Conservation (phyloP, 2,113 vertebrate species). For the Grammomys surdaster region DNA sequence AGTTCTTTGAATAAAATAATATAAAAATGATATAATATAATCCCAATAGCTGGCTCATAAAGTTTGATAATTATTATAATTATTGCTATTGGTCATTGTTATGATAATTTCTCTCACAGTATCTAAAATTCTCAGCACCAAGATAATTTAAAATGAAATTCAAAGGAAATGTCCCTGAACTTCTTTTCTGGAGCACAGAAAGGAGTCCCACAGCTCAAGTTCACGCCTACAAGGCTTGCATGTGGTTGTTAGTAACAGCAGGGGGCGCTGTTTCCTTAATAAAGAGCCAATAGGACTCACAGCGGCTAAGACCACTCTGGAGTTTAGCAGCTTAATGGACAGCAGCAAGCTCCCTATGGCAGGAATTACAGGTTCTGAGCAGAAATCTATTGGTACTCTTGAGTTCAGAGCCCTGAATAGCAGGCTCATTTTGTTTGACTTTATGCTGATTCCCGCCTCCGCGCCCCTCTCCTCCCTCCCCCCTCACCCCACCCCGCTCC, state of each 20-base stretch:
- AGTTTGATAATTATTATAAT: background rate
- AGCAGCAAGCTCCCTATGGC: background rate
- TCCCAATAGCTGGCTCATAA: background rate
- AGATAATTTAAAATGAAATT: constrained; percentile 2
- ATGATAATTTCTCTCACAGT: background rate
- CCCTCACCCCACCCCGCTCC: too few species aligned
- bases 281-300: background rate
- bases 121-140: background rate
- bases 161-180: background rate
- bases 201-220: background rate
- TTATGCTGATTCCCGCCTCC: too few species aligned
- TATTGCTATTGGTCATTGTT: background rate
- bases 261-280: constrained; percentile 66
- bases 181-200: background rate
- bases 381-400: background rate
- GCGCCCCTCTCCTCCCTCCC: too few species aligned
- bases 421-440: background rate
- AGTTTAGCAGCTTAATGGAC: too few species aligned
- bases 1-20: constrained; percentile 14
- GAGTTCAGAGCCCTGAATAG: too few species aligned
- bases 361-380: background rate
- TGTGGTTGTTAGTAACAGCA: constrained; percentile 26
- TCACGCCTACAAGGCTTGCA: background rate
- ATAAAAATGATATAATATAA: background rate
- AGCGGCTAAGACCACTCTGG: rapidly evolving